Evolutionary conservation across 2,888 invertebrate species (phyloP).

Genomic region (Drosophila nr. perissopoda): DNA sequence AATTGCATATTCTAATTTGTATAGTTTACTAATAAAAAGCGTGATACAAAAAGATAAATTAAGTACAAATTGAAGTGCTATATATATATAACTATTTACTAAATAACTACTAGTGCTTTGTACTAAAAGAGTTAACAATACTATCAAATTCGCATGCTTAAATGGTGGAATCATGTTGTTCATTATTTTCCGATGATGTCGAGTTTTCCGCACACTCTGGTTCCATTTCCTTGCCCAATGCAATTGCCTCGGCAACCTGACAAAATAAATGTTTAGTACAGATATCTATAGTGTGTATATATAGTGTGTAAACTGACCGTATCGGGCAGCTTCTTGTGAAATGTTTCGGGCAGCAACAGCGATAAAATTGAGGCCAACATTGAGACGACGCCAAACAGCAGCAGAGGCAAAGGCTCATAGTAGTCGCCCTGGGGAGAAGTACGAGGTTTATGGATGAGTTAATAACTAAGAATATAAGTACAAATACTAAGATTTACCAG

Average conservation of each 20-base stretch:
- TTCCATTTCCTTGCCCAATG: conserved; percentile 39
- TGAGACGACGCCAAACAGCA: conserved; percentile 86
- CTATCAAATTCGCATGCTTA: conserved; percentile 4
- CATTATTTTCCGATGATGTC: neutral
- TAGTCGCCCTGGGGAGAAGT: conserved; percentile 84
- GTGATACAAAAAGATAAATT: neutral
- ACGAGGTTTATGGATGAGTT: neutral
- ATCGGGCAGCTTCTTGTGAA: conserved; percentile 87
- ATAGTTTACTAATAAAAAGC: conserved; percentile 10
- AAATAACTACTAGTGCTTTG: conserved; percentile 33
- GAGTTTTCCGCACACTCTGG: conserved; percentile 1
- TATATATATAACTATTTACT: conserved; percentile 1
- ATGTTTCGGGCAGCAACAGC: conserved; percentile 88
- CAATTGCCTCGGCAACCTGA: conserved; percentile 78
- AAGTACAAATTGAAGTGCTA: conserved; percentile 4
- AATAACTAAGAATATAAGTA: neutral
- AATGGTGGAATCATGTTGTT: conserved; percentile 19
- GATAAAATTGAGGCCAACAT: conserved; percentile 86
- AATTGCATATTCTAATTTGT: conserved; percentile 18
- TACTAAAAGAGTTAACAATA: conserved; percentile 34
- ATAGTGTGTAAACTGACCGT: conserved; percentile 83
- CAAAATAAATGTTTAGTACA: neutral
- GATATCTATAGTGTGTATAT: neutral
- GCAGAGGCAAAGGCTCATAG: conserved; percentile 85
- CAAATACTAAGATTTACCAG: conserved; percentile 83